phyloP scores from a whole-genome alignment of 2,113 vertebrate genomes.

The Rhagologus leucostigma region DNA sequence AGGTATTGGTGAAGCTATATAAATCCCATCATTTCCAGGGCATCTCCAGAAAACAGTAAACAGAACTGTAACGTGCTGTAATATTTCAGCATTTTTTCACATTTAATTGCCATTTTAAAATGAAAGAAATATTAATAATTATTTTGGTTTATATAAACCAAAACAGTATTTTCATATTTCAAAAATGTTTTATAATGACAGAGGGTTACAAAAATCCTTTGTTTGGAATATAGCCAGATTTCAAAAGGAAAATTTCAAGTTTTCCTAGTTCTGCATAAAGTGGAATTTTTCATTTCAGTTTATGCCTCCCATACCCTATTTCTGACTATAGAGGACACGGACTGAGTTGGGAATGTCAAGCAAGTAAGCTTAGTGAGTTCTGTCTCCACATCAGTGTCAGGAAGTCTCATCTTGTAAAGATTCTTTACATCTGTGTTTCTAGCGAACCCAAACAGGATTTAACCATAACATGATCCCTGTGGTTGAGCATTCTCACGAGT shows the following conservation, averaged over 20 bases:
- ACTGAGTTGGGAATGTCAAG: background rate
- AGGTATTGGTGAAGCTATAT: background rate
- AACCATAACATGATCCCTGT: background rate
- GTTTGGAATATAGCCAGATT: background rate
- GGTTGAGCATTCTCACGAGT: background rate
- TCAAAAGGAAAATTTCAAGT: background rate
- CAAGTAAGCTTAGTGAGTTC: background rate
- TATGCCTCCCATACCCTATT: background rate
- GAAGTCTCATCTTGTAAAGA: background rate
- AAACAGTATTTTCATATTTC: background rate
- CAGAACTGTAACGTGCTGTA: background rate
- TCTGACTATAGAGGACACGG: background rate
- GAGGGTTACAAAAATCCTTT: background rate
- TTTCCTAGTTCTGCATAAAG: background rate
- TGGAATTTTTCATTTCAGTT: background rate
- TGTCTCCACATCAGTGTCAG: background rate
- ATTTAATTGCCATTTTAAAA: background rate
- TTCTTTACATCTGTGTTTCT: background rate
- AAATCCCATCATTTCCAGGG: background rate
- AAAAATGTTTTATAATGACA: background rate
- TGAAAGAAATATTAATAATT: background rate
- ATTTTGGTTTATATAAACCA: background rate
- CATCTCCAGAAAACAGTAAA: background rate
- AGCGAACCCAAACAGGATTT: background rate
- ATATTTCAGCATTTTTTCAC: background rate